Evolutionary conservation across 2,113 vertebrate genomes (phyloP).

Genomic region (Macrotus californicus): DNA sequence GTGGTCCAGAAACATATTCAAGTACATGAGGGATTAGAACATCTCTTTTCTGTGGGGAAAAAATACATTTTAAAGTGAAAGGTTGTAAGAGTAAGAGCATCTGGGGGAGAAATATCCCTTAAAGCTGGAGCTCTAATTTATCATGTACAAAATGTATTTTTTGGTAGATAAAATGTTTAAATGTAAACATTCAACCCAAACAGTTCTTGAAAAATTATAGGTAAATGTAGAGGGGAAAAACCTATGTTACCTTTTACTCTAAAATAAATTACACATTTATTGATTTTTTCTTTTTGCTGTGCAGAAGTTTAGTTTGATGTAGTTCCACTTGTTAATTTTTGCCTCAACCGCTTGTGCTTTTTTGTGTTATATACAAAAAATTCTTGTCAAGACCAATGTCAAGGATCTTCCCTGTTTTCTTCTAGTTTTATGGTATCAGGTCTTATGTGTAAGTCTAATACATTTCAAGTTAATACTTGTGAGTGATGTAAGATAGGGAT

Average conservation of each 20-base stretch:
- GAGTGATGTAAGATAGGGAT: too few relatives aligned
- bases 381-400: too few relatives aligned
- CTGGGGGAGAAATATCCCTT: neutral
- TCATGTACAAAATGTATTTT: neutral
- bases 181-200: neutral
- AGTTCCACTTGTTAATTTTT: too few relatives aligned
- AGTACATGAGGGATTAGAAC: neutral
- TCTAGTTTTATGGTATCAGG: too few relatives aligned
- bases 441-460: too few relatives aligned
- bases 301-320: neutral
- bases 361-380: too few relatives aligned
- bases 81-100: neutral
- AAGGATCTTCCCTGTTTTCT: too few relatives aligned
- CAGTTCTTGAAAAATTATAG: neutral
- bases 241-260: neutral
- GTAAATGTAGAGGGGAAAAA: neutral
- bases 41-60: neutral
- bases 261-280: neutral
- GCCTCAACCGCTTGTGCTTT: too few relatives aligned
- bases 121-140: neutral
- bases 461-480: too few relatives aligned
- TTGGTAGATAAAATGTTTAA: neutral
- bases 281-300: neutral
- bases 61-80: neutral
- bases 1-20: neutral